These are phyloP conservation scores for Macrochelys suwanniensis DNA, from an alignment of 2,797 vertebrate species.

Conservation along the genomic window DNA sequence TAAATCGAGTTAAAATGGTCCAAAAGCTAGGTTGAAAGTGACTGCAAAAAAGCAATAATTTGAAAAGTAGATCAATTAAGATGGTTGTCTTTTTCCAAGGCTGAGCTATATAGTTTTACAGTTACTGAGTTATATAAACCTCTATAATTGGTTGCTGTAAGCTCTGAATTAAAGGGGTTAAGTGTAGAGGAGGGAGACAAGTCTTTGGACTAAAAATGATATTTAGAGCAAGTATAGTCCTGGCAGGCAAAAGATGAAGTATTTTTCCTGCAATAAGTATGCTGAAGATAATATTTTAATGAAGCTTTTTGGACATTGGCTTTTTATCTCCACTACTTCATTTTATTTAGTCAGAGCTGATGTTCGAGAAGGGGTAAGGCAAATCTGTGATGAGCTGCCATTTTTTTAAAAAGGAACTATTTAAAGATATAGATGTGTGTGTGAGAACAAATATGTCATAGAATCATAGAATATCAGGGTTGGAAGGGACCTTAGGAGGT, in stretches of 20 bases:
- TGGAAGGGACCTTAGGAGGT: too few species aligned
- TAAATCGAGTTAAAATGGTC: background rate
- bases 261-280: background rate
- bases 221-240: background rate
- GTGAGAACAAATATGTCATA: background rate
- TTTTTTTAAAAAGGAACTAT: background rate
- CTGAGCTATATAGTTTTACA: background rate
- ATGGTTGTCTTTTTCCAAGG: background rate
- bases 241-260: background rate
- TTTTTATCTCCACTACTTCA: background rate
- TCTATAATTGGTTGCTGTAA: background rate
- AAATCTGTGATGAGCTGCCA: background rate
- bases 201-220: background rate
- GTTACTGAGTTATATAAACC: background rate
- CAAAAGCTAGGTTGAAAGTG: background rate
- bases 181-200: background rate
- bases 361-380: background rate
- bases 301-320: background rate
- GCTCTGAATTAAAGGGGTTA: background rate
- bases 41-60: background rate
- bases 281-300: background rate
- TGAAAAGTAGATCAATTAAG: background rate
- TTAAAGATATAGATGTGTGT: too few species aligned
- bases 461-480: too few species aligned
- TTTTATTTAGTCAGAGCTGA: background rate